Conservation (phyloP, 2,797 vertebrate genomes). For the Naso thynnoides region DNA sequence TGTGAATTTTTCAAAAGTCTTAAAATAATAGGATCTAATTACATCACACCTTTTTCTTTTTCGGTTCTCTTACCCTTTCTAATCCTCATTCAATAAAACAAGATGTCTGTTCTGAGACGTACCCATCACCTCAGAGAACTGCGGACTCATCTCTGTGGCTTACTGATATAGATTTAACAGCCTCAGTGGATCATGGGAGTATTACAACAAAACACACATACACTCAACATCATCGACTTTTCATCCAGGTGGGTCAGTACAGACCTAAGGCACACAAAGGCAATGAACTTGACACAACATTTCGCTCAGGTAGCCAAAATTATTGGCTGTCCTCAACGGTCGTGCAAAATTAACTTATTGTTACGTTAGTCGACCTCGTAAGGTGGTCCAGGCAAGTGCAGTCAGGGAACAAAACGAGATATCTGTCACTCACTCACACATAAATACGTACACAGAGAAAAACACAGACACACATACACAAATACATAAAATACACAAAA, state of each 20-base stretch:
- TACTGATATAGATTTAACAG: conserved; percentile 47
- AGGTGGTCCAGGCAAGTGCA: neutral
- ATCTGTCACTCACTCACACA: neutral
- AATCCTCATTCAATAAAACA: neutral
- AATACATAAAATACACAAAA: neutral
- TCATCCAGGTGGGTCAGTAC: neutral
- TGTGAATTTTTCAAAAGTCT: neutral
- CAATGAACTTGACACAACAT: conserved; percentile 8
- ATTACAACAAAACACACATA: conserved; percentile 27
- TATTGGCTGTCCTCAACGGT: neutral
- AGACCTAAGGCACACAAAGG: neutral
- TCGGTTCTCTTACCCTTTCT: neutral
- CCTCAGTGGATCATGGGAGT: conserved; percentile 43
- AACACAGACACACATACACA: neutral
- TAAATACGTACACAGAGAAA: neutral
- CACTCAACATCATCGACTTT: conserved; percentile 10
- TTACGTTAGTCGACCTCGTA: neutral
- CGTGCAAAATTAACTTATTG: neutral
- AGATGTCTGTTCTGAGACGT: neutral
- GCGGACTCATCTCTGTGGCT: conserved; percentile 12
- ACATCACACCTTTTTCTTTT: neutral
- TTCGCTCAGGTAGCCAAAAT: neutral
- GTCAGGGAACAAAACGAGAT: conserved; percentile 4
- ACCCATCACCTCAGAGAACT: conserved; percentile 23
- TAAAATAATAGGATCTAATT: neutral